These are phyloP conservation scores for Carapus acus DNA, from an alignment of 2,797 vertebrate species.

Conservation along the genomic window DNA sequence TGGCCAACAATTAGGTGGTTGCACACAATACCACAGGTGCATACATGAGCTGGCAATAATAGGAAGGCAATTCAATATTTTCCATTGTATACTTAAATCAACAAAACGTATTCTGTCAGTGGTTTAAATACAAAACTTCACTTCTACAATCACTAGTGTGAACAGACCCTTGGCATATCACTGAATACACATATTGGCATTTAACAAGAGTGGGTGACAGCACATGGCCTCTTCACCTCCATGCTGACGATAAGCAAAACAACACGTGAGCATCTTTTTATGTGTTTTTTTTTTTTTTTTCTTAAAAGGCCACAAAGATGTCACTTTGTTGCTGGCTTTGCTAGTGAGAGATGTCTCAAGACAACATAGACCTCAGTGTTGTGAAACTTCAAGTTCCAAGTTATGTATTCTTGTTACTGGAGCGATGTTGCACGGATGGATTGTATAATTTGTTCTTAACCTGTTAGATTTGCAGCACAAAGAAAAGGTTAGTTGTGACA, in stretches of 20 bases:
- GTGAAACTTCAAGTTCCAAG: too few species aligned
- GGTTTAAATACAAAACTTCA: slow-evolving; percentile 52
- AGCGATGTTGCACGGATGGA: slow-evolving; percentile 25
- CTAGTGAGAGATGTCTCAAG: slow-evolving; percentile 27
- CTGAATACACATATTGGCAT: slow-evolving; percentile 58
- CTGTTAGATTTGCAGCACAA: slow-evolving; percentile 34
- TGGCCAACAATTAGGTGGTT: slow-evolving; percentile 60
- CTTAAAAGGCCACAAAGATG: slow-evolving; percentile 59
- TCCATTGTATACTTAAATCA: slow-evolving; percentile 34
- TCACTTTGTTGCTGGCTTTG: slow-evolving; percentile 58
- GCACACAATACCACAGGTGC: slow-evolving; percentile 57
- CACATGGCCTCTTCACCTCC: slow-evolving; percentile 31
- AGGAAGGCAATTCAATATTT: slow-evolving; percentile 38
- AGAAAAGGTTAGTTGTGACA: slow-evolving; percentile 23
- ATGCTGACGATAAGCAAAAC: slow-evolving; percentile 47
- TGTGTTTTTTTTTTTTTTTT: slow-evolving; percentile 27
- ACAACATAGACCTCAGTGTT: slow-evolving; percentile 19
- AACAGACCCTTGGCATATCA: slow-evolving; percentile 59
- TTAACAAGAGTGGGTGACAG: slow-evolving; percentile 41
- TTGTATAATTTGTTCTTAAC: slow-evolving; percentile 19
- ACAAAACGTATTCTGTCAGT: slow-evolving; percentile 42
- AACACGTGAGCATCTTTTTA: slow-evolving; percentile 37
- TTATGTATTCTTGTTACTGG: background rate
- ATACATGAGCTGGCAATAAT: slow-evolving; percentile 59
- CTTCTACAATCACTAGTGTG: slow-evolving; percentile 62